Evolutionary conservation across 1,140 invertebrate genomes (phyloP).

Genomic region (Caenorhabditis inopinata): DNA sequence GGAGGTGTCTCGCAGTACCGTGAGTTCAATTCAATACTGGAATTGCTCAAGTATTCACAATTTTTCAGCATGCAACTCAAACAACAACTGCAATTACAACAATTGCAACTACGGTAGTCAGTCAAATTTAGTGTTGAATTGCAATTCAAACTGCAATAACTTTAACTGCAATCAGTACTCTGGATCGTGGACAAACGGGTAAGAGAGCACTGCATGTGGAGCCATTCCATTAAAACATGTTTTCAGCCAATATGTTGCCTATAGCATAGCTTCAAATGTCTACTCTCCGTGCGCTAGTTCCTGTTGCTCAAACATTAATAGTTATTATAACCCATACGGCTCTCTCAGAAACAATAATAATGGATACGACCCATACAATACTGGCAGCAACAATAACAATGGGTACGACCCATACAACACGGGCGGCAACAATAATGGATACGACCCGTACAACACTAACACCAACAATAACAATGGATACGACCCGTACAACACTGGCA

Average conservation of each 20-base stretch:
- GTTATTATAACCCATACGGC: neutral
- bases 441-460: no score
- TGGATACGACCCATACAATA: neutral
- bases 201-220: neutral
- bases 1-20: slow-evolving; percentile 10
- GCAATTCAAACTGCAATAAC: slow-evolving; percentile 2
- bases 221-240: neutral
- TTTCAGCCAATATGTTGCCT: slow-evolving; percentile 20
- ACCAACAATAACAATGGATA: no score
- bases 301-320: neutral
- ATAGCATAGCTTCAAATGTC: neutral
- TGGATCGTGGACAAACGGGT: slow-evolving; percentile 3
- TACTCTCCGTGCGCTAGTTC: slow-evolving; percentile 10
- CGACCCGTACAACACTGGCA: neutral
- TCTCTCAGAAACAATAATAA: neutral
- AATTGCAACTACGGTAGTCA: slow-evolving; percentile 15
- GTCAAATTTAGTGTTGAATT: slow-evolving; percentile 2
- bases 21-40: neutral
- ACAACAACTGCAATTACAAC: slow-evolving; percentile 23
- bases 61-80: neutral
- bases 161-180: slow-evolving; percentile 14
- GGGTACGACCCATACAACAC: slow-evolving; percentile 7
- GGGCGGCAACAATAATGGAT: no score
- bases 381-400: no score
- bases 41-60: no score